Evolutionary conservation across 1,140 invertebrate genomes (phyloP), one percentile per base, ranked within the genome.

Genomic region (Drosophila sturtevanti): DNA sequence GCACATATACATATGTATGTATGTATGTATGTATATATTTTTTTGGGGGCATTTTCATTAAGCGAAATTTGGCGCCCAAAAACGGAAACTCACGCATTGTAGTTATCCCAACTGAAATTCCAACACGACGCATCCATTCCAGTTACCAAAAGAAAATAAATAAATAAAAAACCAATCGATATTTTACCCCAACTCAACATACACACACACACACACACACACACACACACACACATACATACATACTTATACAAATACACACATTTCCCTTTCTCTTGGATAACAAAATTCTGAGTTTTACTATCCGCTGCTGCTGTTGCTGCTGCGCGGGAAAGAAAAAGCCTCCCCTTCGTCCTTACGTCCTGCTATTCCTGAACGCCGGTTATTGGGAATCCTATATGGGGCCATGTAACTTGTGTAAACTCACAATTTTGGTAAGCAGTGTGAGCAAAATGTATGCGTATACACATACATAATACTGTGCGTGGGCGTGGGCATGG

Each of bases 61-160:
- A 89, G 80, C 79, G 73, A 89, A 84, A 80, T 78, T 89, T 89
- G 72, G 84, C 84, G 84, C 84, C 84, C 52, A 27, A 64, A 64
- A 68, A 69, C 69, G 76, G 24, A 64, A 77, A 55, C 35, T 11
- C 5, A 12, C 18, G 14, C 9, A 16, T 11, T 51, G 38, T 41
- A 16, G 59, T 48, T 38, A 44, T 44, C 59, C 37, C 59, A 58
- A 61, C 59, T 54, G 55, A 77, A 72, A 79, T 79, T 79, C 77
- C 77, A 79, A 59, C 52, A 63, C 63, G 61, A 63, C 63, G 61
- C 61, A 74, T 62, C 58, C 62, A 52, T 79, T 68, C 77, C 68
- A 78, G 59, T 44, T 22, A 59, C 11, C 24, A 44, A 31, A 41
- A 21, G 56, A 59, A 60, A 14, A n/a, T 60, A n/a, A 56, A 52